Evolutionary conservation across 2,888 invertebrate species (phyloP).

Genomic region (Amblyteles armatorius): DNA sequence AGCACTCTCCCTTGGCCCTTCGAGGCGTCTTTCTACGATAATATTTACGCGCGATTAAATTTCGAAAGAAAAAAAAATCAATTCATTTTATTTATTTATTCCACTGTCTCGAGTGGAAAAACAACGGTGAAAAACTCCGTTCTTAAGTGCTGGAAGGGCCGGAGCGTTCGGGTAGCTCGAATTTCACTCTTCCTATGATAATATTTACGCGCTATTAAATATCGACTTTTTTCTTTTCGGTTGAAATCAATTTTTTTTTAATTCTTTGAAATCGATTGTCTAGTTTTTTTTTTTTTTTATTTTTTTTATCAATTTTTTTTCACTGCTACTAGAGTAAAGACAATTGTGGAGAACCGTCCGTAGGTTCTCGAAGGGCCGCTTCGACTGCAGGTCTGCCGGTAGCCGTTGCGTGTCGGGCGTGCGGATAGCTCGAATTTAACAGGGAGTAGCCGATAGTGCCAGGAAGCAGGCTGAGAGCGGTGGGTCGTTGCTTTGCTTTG

Average conservation of each 20-base stretch:
- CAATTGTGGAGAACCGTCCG: not conserved
- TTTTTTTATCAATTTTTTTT: not conserved
- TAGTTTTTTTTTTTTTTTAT: too few relatives aligned
- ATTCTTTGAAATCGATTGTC: too few relatives aligned
- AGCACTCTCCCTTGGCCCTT: not conserved
- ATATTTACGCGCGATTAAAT: not conserved
- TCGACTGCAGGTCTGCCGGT: slow-evolving; percentile 11
- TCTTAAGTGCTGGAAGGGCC: not conserved
- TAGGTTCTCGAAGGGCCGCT: slow-evolving; percentile 1
- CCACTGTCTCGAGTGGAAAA: not conserved
- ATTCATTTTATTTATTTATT: not conserved
- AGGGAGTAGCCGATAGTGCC: slow-evolving; percentile 15
- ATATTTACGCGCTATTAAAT: not conserved
- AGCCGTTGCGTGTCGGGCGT: slow-evolving; percentile 22
- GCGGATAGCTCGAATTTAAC: slow-evolving; percentile 29
- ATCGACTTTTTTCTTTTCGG: not conserved
- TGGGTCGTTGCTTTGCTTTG: slow-evolving; percentile 53
- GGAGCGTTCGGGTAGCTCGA: not conserved
- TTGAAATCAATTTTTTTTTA: not conserved
- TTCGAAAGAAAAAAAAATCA: not conserved
- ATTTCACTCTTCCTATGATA: not conserved
- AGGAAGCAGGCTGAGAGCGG: slow-evolving; percentile 33
- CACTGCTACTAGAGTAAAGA: not conserved
- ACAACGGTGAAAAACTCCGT: not conserved
- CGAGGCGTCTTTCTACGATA: not conserved